Percentiles rank a stretch among this genome's conserved stretches.
Conservation (phyloP, 2,113 vertebrate genomes). For the Crotophaga sulcirostris region DNA sequence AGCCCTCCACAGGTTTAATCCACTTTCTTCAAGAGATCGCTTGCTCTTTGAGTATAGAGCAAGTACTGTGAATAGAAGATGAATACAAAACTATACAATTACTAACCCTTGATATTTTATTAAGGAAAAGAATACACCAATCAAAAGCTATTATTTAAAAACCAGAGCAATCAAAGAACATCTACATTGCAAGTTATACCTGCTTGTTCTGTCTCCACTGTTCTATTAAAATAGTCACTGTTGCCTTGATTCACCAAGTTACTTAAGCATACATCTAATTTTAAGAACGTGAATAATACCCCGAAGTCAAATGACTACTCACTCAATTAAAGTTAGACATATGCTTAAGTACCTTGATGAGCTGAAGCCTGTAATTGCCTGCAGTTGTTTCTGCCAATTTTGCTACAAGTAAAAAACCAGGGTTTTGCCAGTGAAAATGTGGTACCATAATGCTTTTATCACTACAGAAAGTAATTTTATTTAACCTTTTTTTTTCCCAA, state of each 20-base stretch:
- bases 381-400: slow-evolving; percentile 50
- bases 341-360: slow-evolving; percentile 43
- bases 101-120: neutral
- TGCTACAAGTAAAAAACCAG: neutral
- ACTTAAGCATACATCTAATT: slow-evolving; percentile 19
- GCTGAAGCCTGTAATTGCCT: slow-evolving; percentile 38
- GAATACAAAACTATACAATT: neutral
- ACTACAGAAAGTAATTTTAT: neutral
- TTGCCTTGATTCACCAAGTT: slow-evolving; percentile 15
- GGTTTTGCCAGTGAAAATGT: slow-evolving; percentile 14
- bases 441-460: slow-evolving; percentile 2
- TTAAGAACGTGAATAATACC: slow-evolving; percentile 18
- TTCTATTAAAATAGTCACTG: neutral
- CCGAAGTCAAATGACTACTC: slow-evolving; percentile 37
- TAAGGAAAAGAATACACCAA: neutral
- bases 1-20: neutral
- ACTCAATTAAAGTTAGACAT: slow-evolving; percentile 39
- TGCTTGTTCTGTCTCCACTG: neutral
- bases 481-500: neutral
- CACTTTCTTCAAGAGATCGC: neutral
- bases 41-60: neutral
- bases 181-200: neutral
- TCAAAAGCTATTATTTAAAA: neutral
- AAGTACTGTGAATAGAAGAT: neutral
- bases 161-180: neutral